Percentiles rank a stretch among this genome's conserved stretches.
phyloP scores from a whole-genome alignment of 2,888 invertebrate species.

The Sarcophaga rosellei region DNA sequence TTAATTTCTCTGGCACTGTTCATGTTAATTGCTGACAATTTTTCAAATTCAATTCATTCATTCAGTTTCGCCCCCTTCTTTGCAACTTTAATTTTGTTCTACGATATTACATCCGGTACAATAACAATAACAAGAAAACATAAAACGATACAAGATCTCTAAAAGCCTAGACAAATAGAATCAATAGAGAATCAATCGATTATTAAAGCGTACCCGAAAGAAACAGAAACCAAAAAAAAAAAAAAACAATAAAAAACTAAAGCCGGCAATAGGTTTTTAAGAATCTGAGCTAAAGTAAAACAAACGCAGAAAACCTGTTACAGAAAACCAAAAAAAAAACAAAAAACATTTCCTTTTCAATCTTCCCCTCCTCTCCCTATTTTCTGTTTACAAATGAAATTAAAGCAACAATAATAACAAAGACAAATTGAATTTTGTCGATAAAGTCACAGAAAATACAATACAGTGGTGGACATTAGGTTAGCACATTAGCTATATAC shows the following conservation, averaged over 20 bases:
- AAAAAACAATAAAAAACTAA: neutral
- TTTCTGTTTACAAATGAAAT: no score
- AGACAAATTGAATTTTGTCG: no score
- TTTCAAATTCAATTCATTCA: neutral
- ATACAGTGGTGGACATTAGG: no score
- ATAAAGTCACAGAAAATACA: no score
- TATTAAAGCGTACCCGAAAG: neutral
- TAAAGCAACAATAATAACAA: no score
- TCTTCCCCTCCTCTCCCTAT: no score
- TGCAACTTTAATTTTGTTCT: neutral
- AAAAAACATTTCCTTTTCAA: slow-evolving; percentile 8
- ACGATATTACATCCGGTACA: slow-evolving; percentile 57
- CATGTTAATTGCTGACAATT: no score
- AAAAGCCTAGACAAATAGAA: slow-evolving; percentile 38
- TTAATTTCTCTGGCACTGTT: no score
- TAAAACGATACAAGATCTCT: slow-evolving; percentile 41
- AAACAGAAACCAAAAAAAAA: neutral
- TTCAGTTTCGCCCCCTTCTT: neutral
- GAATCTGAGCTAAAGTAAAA: neutral
- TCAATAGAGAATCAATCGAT: slow-evolving; percentile 33
- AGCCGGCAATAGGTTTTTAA: slow-evolving; percentile 52
- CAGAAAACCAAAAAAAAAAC: slow-evolving; percentile 27
- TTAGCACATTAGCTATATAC: no score
- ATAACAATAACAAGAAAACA: slow-evolving; percentile 34
- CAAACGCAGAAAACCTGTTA: slow-evolving; percentile 25